Evolutionary conservation across 2,888 invertebrate genomes (phyloP), one percentile per base, ranked within the genome.

Genomic region (Himalopsyche japonica): DNA sequence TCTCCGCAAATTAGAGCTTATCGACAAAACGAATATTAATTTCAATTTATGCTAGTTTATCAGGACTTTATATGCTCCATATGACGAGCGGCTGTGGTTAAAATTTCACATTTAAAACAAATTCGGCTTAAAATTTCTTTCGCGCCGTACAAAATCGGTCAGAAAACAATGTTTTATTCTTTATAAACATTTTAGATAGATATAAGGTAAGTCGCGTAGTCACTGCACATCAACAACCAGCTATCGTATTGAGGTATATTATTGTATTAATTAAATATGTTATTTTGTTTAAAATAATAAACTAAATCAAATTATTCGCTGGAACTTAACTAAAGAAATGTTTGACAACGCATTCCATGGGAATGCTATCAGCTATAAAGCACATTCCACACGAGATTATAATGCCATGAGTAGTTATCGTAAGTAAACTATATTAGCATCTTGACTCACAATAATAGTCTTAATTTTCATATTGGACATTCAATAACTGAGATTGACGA

Each of bases 401-500:
- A 57, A 57, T 7, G 24, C 5, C 7, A 20, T 24, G 24, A 47
- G n/a, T 12, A 48, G 48, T 30, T 47, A 43, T n/a, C 76, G 43
- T 64, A 76, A 82, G 48, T 48, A 34, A 82, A 77, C 81, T 77
- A 47, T 77, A 82, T 82, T 82, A 82, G 48, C 78, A 78, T 37
- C 82, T 49, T 49, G 37, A 64, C 20, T 78, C 78, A 43, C 2
- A 37, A 37, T 20, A 79, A 20, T 57, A 76, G 24, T 48, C 83
- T 83, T 70, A 76, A 83, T 76, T 80, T 64, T 48, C 81, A 64
- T 80, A 76, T 76, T 76, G 83, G 83, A 83, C 83, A 77, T 76
- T 48, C 76, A 77, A 43, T 70, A 80, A 34, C 32, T n/a, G n/a
- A 79, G 57, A 57, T n/a, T 57, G 57, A 57, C 8, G 57, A 80